Evolutionary conservation across 1,140 invertebrate species (phyloP).

Genomic region (Campoletis sonorensis): DNA sequence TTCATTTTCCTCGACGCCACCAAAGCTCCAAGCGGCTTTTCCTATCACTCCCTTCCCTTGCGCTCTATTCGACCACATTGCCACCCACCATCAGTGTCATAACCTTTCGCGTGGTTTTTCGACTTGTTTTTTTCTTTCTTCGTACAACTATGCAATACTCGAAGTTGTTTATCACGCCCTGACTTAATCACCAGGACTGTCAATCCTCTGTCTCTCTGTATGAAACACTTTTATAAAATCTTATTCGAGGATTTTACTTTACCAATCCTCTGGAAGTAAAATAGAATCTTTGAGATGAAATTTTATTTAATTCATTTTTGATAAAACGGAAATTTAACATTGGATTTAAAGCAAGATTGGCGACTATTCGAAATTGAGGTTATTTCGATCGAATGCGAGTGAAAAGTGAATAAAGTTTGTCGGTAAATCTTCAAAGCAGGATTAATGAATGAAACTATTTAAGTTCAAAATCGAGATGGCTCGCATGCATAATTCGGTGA

Average conservation of each 20-base stretch:
- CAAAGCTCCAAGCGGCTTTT: neutral
- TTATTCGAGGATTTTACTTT: neutral
- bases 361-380: too few species aligned
- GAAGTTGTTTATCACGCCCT: neutral
- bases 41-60: neutral
- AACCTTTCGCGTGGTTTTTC: neutral
- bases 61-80: constrained; percentile 4
- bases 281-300: too few species aligned
- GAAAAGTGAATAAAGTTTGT: neutral
- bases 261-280: neutral
- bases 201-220: neutral
- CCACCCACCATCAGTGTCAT: neutral
- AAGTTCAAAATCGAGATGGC: neutral
- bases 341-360: neutral
- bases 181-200: neutral
- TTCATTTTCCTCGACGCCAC: neutral
- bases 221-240: neutral
- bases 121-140: neutral
- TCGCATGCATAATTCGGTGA: constrained; percentile 11
- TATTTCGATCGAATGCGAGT: too few species aligned
- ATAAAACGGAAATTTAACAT: too few species aligned
- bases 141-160: neutral
- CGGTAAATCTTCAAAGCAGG: neutral
- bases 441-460: constrained; percentile 12
- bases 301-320: too few species aligned